phyloP scores from a whole-genome alignment of 2,888 invertebrate genomes.

The Dryococelus australis region DNA sequence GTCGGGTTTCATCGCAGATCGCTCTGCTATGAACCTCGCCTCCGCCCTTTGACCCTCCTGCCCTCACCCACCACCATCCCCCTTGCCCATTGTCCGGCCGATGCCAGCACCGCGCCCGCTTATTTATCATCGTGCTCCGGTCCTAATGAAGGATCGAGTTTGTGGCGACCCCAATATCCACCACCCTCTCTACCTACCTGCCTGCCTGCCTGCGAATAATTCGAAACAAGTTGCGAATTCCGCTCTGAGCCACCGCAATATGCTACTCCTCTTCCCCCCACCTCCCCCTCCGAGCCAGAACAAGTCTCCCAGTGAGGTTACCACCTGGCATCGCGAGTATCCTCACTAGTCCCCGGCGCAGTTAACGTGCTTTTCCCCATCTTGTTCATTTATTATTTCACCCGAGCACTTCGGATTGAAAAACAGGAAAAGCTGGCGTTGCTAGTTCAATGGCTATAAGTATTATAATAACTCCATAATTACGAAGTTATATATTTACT shows the following conservation, averaged over 20 bases:
- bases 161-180: too few species aligned
- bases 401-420: too few species aligned
- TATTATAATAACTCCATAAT: too few species aligned
- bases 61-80: conserved; percentile 53
- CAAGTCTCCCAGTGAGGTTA: background rate
- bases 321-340: background rate
- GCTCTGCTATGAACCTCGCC: background rate
- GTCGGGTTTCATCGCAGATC: background rate
- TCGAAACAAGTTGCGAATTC: conserved; percentile 49
- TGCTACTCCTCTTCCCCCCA: background rate
- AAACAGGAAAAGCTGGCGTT: too few species aligned
- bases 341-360: too few species aligned
- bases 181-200: background rate
- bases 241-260: background rate
- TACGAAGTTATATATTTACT: too few species aligned
- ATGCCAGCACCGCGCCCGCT: conserved; percentile 44
- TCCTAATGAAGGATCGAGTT: background rate
- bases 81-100: conserved; percentile 56
- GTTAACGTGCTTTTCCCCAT: too few species aligned
- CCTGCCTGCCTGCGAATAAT: conserved; percentile 56
- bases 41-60: background rate
- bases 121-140: background rate
- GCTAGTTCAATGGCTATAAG: too few species aligned
- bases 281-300: background rate
- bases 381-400: too few species aligned